Percentiles rank a stretch among this genome's conserved stretches.
phyloP scores from a whole-genome alignment of 2,113 vertebrate genomes.

The Poicephalus meyeri region DNA sequence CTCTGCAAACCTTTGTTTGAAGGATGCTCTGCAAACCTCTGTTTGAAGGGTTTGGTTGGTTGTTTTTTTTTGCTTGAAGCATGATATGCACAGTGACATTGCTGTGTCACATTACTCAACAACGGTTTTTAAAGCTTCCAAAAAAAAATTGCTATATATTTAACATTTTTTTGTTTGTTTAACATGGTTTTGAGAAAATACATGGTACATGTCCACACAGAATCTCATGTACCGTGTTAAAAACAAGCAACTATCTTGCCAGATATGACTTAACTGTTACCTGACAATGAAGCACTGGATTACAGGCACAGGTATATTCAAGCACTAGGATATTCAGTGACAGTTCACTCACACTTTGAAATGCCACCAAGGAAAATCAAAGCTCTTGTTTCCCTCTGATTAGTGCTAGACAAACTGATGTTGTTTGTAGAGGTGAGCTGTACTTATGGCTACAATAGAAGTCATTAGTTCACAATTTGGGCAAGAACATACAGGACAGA shows the following conservation, averaged over 20 bases:
- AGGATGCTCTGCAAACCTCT: background rate
- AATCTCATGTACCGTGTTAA: background rate
- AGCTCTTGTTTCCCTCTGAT: background rate
- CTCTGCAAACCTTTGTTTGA: background rate
- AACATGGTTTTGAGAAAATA: background rate
- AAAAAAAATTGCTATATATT: background rate
- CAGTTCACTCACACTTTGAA: background rate
- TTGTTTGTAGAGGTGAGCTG: background rate
- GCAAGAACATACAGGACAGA: background rate
- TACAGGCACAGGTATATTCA: background rate
- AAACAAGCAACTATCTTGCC: background rate
- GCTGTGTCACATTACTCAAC: background rate
- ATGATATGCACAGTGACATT: background rate
- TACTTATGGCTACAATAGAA: background rate
- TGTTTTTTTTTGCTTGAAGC: background rate
- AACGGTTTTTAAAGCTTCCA: background rate
- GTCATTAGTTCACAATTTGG: background rate
- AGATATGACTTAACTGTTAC: background rate
- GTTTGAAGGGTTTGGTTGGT: background rate
- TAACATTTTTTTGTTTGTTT: background rate
- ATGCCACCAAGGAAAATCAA: background rate
- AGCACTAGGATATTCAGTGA: background rate
- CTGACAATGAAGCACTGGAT: background rate
- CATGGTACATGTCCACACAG: accelerated
- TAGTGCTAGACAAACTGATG: background rate